Conservation (phyloP, 2,888 invertebrate genomes). For the Heliconius charithonia region DNA sequence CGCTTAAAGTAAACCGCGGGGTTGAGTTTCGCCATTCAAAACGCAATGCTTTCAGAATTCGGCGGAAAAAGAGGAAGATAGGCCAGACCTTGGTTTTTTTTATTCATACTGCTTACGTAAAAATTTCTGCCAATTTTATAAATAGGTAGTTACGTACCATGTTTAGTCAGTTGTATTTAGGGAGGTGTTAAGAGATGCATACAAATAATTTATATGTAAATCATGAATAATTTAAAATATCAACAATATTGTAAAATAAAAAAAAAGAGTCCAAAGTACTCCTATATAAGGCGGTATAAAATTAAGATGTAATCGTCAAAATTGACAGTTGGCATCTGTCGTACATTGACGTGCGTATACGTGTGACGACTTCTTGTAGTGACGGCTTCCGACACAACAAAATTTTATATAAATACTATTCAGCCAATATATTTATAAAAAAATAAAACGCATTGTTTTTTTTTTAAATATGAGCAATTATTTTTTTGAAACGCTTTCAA, state of each 20-base stretch:
- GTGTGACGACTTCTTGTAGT: no score
- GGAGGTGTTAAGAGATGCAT: not conserved
- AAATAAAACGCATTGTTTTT: not conserved
- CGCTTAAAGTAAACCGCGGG: no score
- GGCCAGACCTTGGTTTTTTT: not conserved
- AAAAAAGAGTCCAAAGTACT: no score
- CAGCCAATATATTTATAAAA: not conserved
- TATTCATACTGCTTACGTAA: not conserved
- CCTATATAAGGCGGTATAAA: not conserved
- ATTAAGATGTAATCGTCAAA: not conserved
- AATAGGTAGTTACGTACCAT: not conserved
- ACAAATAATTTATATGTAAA: not conserved
- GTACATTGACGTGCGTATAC: not conserved
- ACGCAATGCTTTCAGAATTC: no score
- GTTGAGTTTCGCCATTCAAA: no score
- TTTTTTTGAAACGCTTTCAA: no score
- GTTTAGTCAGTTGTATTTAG: not conserved
- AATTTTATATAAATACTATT: no score
- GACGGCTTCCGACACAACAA: not conserved
- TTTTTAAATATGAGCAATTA: no score
- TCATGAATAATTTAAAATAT: constrained; percentile 6
- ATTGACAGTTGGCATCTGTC: not conserved
- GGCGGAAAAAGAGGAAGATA: no score
- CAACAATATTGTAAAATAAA: not conserved
- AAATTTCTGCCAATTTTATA: not conserved